Evolutionary conservation across 2,113 vertebrate species (phyloP), one percentile per base, ranked within the genome.

Genomic region (Oncorhynchus keta): DNA sequence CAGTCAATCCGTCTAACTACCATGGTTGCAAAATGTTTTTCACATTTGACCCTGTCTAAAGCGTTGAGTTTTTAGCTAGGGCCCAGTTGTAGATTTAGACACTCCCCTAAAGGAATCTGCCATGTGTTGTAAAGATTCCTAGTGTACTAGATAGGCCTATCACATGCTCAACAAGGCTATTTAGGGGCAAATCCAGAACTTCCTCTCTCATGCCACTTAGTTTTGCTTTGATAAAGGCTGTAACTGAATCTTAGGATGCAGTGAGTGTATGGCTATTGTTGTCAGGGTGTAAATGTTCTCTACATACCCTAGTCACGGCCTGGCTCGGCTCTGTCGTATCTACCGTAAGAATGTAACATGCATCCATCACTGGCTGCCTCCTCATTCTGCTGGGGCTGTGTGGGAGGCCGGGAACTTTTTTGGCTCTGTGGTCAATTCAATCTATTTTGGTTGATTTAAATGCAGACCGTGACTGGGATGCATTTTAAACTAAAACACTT

Each of bases 291-390:
- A 2, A 45, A 45, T 45, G 9, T 11, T 45, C 39, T 9, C 9
- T 12, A 11, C 39, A 45, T 45, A 12, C 9, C 39, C 39, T 45
- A 45, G 39, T 45, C 39, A 45, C 39, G 39, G 39, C 39, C 0
- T 45, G 2, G 18, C 13, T 76, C 32, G 11, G 51, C 22, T 45
- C 2, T 65, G 28, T 78, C 4, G 14, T 76, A 67, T 59, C 66
- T 26, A 22, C 73, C 7, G 75, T 45, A 75, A 82, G 71, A 86
- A 79, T 84, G 74, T 78, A 67, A 24, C 81, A 66, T 48, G 68
- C 11, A 69, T 72, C 13, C 73, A 74, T 82, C 73, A 78, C 55
- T 57, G 55, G 20, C 55, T 57, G 62, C 49, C 75, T 24, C 39
- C 20, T 48, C 9, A 49, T 6, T 28, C 22, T 51, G 16, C 45